Evolutionary conservation across 2,888 invertebrate species (phyloP).

Genomic region (Mellilla xanthometata): DNA sequence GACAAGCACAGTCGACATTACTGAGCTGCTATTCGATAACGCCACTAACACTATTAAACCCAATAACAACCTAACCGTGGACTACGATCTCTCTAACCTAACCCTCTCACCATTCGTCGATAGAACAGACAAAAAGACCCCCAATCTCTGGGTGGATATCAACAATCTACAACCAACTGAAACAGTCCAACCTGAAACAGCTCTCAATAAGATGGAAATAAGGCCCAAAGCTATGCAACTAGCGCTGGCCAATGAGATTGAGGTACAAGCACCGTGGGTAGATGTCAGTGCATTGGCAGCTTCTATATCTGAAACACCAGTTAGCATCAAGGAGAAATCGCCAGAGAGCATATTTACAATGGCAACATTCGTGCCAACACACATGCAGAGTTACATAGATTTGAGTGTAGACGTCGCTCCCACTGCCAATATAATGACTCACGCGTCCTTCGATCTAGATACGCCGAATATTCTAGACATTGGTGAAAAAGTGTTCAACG

Average conservation of each 20-base stretch:
- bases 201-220: conserved; percentile 50
- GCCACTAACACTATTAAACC: conserved; percentile 54
- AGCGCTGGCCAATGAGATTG: conserved; percentile 89
- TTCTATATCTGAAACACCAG: conserved; percentile 84
- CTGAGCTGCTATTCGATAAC: conserved; percentile 66
- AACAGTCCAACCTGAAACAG: conserved; percentile 30
- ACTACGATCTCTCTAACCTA: conserved; percentile 63
- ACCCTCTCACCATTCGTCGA: conserved; percentile 53
- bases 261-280: conserved; percentile 89
- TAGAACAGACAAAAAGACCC: conserved; percentile 50
- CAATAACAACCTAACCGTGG: conserved; percentile 48
- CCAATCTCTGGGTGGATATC: conserved; percentile 53
- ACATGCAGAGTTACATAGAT: conserved; percentile 85
- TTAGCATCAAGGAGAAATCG: conserved; percentile 83
- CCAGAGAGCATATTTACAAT: conserved; percentile 80
- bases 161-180: conserved; percentile 48
- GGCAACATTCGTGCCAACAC: conserved; percentile 84
- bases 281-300: conserved; percentile 87
- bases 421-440: conserved; percentile 60
- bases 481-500: conserved; percentile 69
- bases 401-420: conserved; percentile 61
- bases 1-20: conserved; percentile 63
- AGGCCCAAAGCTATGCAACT: conserved; percentile 85
- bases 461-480: conserved; percentile 67
- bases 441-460: conserved; percentile 61